These are phyloP conservation scores for Ianthella basta DNA, from an alignment of 37 sponge, comb jelly and placozoan genomes.

Conservation along the genomic window DNA sequence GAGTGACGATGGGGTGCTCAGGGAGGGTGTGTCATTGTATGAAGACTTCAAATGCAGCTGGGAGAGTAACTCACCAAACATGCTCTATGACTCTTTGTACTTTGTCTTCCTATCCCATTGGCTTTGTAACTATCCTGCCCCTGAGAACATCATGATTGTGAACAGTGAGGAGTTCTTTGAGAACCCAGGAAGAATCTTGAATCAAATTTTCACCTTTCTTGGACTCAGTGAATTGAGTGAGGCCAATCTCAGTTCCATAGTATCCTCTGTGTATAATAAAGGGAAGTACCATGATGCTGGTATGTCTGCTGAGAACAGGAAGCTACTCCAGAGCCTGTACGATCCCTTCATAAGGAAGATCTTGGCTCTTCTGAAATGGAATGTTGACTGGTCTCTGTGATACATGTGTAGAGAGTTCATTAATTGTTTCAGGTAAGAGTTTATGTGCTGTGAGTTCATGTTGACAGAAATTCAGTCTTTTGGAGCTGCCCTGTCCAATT, in stretches of 20 bases:
- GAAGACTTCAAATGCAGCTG: background rate
- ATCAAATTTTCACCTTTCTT: conserved; percentile 63
- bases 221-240: conserved; percentile 34
- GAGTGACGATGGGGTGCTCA: background rate
- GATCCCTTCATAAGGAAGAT: conserved; percentile 43
- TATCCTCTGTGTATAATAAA: conserved; percentile 56
- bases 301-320: conserved; percentile 19
- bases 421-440: too few relatives aligned
- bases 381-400: conserved; percentile 39
- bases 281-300: conserved; percentile 32
- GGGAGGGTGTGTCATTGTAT: background rate
- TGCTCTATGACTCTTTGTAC: conserved; percentile 70
- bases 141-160: conserved; percentile 68
- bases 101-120: conserved; percentile 64
- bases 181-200: conserved; percentile 38
- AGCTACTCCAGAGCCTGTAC: conserved; percentile 32
- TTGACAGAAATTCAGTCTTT: too few relatives aligned
- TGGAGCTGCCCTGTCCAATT: too few relatives aligned
- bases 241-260: conserved; percentile 22
- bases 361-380: conserved; percentile 54
- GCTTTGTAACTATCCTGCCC: conserved; percentile 77
- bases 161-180: conserved; percentile 79
- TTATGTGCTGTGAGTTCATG: too few relatives aligned
- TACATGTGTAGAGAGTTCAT: too few relatives aligned
- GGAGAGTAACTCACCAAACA: conserved; percentile 15